A percentile compares a stretch with the other conserved stretches of the same genome.
Evolutionary conservation across 2,888 invertebrate species (phyloP).

Genomic region (Drosophila anomalata): DNA sequence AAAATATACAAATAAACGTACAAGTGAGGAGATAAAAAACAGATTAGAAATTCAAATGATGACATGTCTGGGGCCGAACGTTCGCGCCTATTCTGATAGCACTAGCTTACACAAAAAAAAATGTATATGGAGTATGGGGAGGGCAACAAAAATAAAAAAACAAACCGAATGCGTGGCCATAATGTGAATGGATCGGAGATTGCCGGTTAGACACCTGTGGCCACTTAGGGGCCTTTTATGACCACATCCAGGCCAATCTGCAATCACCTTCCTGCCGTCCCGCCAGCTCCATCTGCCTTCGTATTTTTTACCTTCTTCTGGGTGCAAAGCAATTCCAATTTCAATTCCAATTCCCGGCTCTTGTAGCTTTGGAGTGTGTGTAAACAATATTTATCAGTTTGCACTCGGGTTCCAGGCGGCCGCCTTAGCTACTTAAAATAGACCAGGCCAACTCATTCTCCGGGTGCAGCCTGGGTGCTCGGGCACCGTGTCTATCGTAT

Average conservation of each 20-base stretch:
- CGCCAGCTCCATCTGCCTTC: too few relatives aligned
- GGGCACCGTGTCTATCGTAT: slow-evolving; percentile 4
- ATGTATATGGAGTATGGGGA: background rate
- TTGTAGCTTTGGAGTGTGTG: slow-evolving; percentile 37
- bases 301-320: slow-evolving; percentile 20
- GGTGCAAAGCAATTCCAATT: slow-evolving; percentile 71
- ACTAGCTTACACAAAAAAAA: slow-evolving; percentile 19
- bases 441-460: slow-evolving; percentile 41
- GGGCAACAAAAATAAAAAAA: slow-evolving; percentile 15
- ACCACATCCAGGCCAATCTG: slow-evolving; percentile 8
- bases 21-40: slow-evolving; percentile 60
- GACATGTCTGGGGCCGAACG: slow-evolving; percentile 38
- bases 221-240: slow-evolving; percentile 52
- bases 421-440: slow-evolving; percentile 42
- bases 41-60: slow-evolving; percentile 77
- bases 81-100: slow-evolving; percentile 53
- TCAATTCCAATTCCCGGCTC: slow-evolving; percentile 26
- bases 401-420: slow-evolving; percentile 35
- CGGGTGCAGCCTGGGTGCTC: slow-evolving; percentile 50
- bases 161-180: slow-evolving; percentile 38
- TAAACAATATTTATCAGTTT: slow-evolving; percentile 71
- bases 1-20: slow-evolving; percentile 15
- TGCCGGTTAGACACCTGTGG: slow-evolving; percentile 64
- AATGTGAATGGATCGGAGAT: slow-evolving; percentile 40
- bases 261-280: background rate